Evolutionary conservation across 2,113 vertebrate species (phyloP).

Genomic region (Poicephalus meyeri): DNA sequence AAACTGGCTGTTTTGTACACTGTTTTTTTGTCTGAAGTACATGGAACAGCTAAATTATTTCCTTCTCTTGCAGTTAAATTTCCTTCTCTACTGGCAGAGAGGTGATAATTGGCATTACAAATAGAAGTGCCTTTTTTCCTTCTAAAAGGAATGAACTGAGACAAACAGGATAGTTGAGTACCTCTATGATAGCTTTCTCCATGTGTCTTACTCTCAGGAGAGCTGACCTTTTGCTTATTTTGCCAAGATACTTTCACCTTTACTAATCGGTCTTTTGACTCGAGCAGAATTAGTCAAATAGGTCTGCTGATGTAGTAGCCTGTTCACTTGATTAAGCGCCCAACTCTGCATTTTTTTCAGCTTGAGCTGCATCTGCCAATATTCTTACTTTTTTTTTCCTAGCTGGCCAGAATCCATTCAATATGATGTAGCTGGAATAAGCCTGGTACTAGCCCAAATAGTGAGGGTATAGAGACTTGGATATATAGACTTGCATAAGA

Average conservation of each 20-base stretch:
- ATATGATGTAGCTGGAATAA: constrained; percentile 13
- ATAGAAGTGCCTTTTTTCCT: neutral
- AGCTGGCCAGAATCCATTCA: constrained; percentile 43
- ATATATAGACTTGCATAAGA: neutral
- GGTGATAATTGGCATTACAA: neutral
- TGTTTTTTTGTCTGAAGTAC: neutral
- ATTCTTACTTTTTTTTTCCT: constrained; percentile 48
- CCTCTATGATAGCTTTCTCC: neutral
- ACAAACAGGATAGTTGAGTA: neutral
- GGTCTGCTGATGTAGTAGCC: constrained; percentile 39
- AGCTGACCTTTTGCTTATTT: neutral
- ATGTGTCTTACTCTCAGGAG: neutral
- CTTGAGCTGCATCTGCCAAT: constrained; percentile 62
- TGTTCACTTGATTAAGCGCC: constrained; percentile 64
- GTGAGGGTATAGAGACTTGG: neutral
- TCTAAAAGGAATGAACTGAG: neutral
- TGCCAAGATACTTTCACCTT: constrained; percentile 42
- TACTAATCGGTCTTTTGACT: constrained; percentile 30
- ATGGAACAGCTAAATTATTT: neutral
- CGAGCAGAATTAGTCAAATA: constrained; percentile 52
- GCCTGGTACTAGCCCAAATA: neutral
- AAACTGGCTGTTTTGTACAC: neutral
- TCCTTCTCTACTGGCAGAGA: neutral
- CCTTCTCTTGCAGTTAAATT: neutral
- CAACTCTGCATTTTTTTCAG: constrained; percentile 43